These are phyloP conservation scores for Acrobasis repandana DNA, from an alignment of 2,888 invertebrate genomes.

Conservation along the genomic window DNA sequence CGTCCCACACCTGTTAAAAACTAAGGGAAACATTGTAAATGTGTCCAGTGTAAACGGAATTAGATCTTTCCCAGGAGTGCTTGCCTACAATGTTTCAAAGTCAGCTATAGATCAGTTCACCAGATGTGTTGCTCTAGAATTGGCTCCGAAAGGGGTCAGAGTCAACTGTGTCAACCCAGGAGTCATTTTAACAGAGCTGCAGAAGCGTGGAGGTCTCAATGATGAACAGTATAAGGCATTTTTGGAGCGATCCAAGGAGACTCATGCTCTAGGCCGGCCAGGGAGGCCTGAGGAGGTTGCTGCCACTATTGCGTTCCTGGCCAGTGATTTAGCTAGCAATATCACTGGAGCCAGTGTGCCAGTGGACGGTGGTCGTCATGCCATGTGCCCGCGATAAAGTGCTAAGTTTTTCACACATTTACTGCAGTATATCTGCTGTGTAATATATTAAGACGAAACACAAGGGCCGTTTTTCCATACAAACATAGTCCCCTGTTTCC, in stretches of 20 bases:
- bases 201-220: slow-evolving; percentile 92
- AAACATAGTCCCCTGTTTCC: no score
- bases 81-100: slow-evolving; percentile 97
- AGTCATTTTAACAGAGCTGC: slow-evolving; percentile 94
- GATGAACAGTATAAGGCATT: slow-evolving; percentile 92
- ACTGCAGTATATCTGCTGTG: no score
- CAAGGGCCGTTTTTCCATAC: no score
- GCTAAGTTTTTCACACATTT: neutral
- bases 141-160: slow-evolving; percentile 91
- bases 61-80: slow-evolving; percentile 93
- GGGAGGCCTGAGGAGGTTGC: slow-evolving; percentile 95
- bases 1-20: slow-evolving; percentile 91
- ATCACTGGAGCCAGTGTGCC: slow-evolving; percentile 95
- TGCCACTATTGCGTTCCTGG: slow-evolving; percentile 94
- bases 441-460: no score
- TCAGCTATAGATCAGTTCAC: slow-evolving; percentile 97
- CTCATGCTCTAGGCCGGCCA: slow-evolving; percentile 95
- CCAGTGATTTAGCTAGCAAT: slow-evolving; percentile 93
- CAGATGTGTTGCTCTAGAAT: slow-evolving; percentile 93
- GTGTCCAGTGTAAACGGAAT: slow-evolving; percentile 97
- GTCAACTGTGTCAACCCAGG: slow-evolving; percentile 97
- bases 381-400: slow-evolving; percentile 93
- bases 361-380: slow-evolving; percentile 97
- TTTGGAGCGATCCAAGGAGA: slow-evolving; percentile 91
- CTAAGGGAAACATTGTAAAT: slow-evolving; percentile 96